These are phyloP conservation scores for Tridacna gigas DNA, from an alignment of 2,888 invertebrate genomes.

Conservation along the genomic window DNA sequence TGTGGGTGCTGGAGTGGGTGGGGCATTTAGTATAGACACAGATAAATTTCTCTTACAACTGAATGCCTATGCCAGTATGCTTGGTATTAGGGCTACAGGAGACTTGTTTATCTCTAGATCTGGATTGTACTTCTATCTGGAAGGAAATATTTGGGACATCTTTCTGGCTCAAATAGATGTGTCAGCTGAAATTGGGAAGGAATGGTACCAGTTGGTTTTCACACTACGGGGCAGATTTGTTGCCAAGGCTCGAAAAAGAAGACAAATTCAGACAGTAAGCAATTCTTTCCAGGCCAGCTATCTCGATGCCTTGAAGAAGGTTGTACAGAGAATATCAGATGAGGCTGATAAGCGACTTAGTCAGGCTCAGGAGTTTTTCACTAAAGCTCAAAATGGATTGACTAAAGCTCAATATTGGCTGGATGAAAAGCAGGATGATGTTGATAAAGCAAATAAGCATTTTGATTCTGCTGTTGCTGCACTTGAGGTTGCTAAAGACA, in stretches of 20 bases:
- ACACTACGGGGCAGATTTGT: conserved; percentile 49
- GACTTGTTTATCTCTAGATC: conserved; percentile 53
- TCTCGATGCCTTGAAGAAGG: conserved; percentile 48
- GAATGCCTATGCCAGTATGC: conserved; percentile 31
- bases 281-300: conserved; percentile 58
- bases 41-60: conserved; percentile 38
- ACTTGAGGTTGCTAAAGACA: conserved; percentile 50
- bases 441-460: conserved; percentile 47
- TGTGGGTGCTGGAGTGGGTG: conserved; percentile 33
- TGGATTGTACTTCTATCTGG: conserved; percentile 48
- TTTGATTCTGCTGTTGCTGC: conserved; percentile 57
- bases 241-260: conserved; percentile 35
- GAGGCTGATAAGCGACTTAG: conserved; percentile 51
- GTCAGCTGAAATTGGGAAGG: conserved; percentile 41
- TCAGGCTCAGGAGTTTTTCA: conserved; percentile 45
- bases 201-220: conserved; percentile 50
- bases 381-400: conserved; percentile 41
- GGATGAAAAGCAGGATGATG: conserved; percentile 46
- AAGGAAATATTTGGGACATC: conserved; percentile 59
- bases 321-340: conserved; percentile 38
- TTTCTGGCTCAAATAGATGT: conserved; percentile 55
- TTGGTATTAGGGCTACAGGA: conserved; percentile 40
- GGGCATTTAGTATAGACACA: conserved; percentile 29
- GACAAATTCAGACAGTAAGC: conserved; percentile 37
- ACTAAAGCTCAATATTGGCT: conserved; percentile 58